A percentile compares a stretch with the other conserved stretches of the same genome.
These are phyloP conservation scores for Epizoanthus fatuus DNA, from an alignment of 92 coral and sea anemone genomes.

Conservation along the genomic window DNA sequence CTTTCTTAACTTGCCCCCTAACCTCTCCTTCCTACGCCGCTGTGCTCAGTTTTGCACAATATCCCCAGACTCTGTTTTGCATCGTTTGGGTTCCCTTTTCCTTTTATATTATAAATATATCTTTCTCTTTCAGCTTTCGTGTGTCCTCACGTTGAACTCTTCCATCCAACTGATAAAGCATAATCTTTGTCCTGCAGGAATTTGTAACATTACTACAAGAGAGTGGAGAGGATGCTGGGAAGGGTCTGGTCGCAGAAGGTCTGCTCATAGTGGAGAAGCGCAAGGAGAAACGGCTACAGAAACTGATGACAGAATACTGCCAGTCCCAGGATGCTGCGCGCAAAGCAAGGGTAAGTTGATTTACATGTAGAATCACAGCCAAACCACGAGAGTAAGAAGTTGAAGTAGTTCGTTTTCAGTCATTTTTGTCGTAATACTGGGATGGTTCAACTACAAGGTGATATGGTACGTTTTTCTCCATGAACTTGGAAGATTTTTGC, in stretches of 20 bases:
- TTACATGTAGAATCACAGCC: neutral
- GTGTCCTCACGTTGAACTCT: neutral
- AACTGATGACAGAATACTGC: constrained; percentile 83
- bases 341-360: constrained; percentile 84
- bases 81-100: neutral
- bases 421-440: no score
- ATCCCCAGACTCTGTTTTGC: no score
- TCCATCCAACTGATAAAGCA: neutral
- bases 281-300: constrained; percentile 94
- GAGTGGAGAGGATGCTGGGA: constrained; percentile 87
- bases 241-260: constrained; percentile 89
- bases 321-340: constrained; percentile 95
- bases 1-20: no score
- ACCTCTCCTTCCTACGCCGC: no score
- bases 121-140: neutral
- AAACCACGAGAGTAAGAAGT: neutral
- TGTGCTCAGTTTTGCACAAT: no score
- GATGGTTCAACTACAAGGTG: no score
- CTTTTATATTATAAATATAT: neutral
- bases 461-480: no score
- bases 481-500: no score
- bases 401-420: neutral
- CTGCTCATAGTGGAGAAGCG: constrained; percentile 90
- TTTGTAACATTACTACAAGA: constrained; percentile 86
- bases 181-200: constrained; percentile 57